phyloP scores from a whole-genome alignment of 2,113 vertebrate species.

The Mugil cephalus region DNA sequence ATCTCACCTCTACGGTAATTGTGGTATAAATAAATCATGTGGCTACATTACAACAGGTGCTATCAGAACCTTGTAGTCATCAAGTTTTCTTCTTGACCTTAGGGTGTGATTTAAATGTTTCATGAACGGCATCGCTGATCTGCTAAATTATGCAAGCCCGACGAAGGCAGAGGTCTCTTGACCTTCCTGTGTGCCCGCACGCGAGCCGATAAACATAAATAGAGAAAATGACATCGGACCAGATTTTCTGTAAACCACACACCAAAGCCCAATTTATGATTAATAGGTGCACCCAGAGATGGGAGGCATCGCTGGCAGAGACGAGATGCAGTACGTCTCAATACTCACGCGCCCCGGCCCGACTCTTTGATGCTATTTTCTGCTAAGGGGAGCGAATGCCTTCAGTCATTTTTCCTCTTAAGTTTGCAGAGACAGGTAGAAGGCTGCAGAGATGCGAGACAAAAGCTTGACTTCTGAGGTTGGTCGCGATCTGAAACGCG shows the following conservation, averaged over 20 bases:
- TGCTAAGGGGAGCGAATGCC: constrained; percentile 43
- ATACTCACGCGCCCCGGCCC: constrained; percentile 33
- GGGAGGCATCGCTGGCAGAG: constrained; percentile 40
- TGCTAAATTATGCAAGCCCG: background rate
- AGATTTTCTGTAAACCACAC: constrained; percentile 29
- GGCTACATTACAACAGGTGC: background rate
- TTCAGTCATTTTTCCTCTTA: constrained; percentile 41
- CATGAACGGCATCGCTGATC: background rate
- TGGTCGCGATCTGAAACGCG: constrained; percentile 11
- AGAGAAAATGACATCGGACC: constrained; percentile 20
- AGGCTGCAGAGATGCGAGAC: constrained; percentile 26
- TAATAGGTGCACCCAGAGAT: constrained; percentile 36
- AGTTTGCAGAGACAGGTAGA: constrained; percentile 29
- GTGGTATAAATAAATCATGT: constrained; percentile 1
- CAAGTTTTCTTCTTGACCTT: background rate
- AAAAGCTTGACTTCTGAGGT: constrained; percentile 40
- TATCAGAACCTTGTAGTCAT: background rate
- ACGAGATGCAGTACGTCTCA: constrained; percentile 45
- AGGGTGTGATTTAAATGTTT: constrained; percentile 4
- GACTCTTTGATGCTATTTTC: constrained; percentile 46
- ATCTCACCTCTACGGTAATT: background rate
- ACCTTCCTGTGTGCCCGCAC: background rate
- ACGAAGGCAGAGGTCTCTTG: background rate
- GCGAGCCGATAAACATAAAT: constrained; percentile 20
- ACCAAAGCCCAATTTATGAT: constrained; percentile 49